Conservation (phyloP, 2,797 vertebrate genomes). For the Rhabdophis nuchalis region DNA sequence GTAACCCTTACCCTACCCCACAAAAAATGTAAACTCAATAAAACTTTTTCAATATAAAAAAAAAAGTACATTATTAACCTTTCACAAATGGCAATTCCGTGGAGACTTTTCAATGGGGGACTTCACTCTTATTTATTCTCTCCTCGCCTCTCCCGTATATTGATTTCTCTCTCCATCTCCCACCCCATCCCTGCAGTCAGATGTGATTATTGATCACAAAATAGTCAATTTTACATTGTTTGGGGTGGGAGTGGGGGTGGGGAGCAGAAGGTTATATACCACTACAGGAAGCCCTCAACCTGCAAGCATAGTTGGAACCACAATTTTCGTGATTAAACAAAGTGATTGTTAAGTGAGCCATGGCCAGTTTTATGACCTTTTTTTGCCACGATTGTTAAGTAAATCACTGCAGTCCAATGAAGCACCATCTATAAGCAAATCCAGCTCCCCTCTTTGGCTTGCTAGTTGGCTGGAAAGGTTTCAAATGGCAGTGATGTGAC, state of each 20-base stretch:
- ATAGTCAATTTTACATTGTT: background rate
- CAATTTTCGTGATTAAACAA: background rate
- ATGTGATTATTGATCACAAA: background rate
- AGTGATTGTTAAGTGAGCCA: background rate
- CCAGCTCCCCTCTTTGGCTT: background rate
- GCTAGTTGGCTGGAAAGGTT: background rate
- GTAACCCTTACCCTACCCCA: too few relatives aligned
- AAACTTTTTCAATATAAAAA: too few relatives aligned
- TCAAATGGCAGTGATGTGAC: too few relatives aligned
- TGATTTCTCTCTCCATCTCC: background rate
- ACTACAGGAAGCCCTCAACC: background rate
- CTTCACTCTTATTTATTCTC: background rate
- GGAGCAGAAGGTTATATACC: background rate
- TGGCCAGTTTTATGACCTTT: background rate
- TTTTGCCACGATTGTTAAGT: background rate
- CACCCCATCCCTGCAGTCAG: background rate
- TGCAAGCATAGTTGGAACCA: background rate
- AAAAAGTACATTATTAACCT: background rate
- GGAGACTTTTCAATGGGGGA: background rate
- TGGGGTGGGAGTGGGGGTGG: background rate
- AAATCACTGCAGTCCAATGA: background rate
- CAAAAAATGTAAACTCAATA: too few relatives aligned
- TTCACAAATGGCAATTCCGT: background rate
- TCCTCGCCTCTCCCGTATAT: too few relatives aligned
- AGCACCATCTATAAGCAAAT: background rate